Conservation (phyloP, 2,888 invertebrate species). For the Cabera pusaria region DNA sequence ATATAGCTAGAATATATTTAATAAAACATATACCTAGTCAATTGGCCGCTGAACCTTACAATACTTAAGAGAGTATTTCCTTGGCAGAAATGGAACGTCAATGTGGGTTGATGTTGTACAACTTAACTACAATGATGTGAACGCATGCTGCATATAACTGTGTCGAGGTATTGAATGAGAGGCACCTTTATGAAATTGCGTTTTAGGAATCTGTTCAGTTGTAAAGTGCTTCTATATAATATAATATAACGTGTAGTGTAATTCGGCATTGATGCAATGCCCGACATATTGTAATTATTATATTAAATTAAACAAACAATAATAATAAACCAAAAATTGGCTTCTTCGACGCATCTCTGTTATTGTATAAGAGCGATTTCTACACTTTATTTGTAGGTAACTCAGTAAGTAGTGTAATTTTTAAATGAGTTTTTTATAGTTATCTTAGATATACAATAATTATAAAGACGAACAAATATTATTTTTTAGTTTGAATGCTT, state of each 20-base stretch:
- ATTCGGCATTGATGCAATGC: conserved; percentile 57
- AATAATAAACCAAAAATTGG: conserved; percentile 76
- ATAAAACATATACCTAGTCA: no score
- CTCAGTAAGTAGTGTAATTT: conserved; percentile 57
- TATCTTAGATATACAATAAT: conserved; percentile 28
- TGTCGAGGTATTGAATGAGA: no score
- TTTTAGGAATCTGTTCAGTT: conserved; percentile 33
- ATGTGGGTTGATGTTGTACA: no score
- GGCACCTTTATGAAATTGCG: no score
- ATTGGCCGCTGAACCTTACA: no score
- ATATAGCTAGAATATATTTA: no score
- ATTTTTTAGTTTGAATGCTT: conserved; percentile 26
- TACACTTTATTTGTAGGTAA: conserved; percentile 73
- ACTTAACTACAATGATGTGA: no score
- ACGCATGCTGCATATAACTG: no score
- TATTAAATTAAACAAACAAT: conserved; percentile 46
- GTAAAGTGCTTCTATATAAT: conserved; percentile 28
- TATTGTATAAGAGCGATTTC: conserved; percentile 61
- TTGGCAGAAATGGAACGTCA: no score
- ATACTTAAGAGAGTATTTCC: no score
- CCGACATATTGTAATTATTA: conserved; percentile 31
- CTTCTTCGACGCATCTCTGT: conserved; percentile 71
- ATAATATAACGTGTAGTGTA: conserved; percentile 46
- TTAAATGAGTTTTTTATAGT: conserved; percentile 44
- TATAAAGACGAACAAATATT: conserved; percentile 16